phyloP scores from a whole-genome alignment of 64 coral and sea anemone species.

The Montipora efflorescens region DNA sequence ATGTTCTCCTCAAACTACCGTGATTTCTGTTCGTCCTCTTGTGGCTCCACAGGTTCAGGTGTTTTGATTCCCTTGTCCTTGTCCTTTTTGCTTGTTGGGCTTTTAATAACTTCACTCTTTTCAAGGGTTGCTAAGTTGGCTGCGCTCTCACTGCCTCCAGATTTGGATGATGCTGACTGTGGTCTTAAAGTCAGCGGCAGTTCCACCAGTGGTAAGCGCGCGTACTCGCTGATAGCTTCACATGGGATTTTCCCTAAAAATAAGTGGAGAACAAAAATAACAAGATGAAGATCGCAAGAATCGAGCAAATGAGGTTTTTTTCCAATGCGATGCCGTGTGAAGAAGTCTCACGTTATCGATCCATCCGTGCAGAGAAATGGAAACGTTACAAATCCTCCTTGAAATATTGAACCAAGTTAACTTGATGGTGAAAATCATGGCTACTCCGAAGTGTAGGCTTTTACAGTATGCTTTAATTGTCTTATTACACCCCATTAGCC shows the following conservation, averaged over 20 bases:
- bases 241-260: slow-evolving; percentile 79
- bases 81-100: slow-evolving; percentile 84
- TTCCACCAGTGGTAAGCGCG: slow-evolving; percentile 86
- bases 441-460: no score
- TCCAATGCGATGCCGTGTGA: no score
- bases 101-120: slow-evolving; percentile 76
- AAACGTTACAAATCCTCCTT: no score
- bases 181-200: slow-evolving; percentile 83
- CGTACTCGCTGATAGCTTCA: slow-evolving; percentile 74
- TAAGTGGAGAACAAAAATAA: neutral
- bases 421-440: no score
- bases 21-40: slow-evolving; percentile 85
- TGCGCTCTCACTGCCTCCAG: slow-evolving; percentile 77
- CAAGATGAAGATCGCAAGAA: no score
- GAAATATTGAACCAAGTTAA: no score
- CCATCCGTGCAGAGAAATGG: no score
- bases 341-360: no score
- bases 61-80: slow-evolving; percentile 82
- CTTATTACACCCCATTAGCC: no score
- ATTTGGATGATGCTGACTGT: slow-evolving; percentile 80
- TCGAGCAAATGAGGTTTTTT: no score
- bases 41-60: slow-evolving; percentile 70
- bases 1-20: slow-evolving; percentile 5
- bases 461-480: no score
- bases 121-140: slow-evolving; percentile 42